Percentiles rank a stretch among this genome's conserved stretches.
phyloP scores from a whole-genome alignment of 2,888 invertebrate species.

The Conops quadrifasciatus region DNA sequence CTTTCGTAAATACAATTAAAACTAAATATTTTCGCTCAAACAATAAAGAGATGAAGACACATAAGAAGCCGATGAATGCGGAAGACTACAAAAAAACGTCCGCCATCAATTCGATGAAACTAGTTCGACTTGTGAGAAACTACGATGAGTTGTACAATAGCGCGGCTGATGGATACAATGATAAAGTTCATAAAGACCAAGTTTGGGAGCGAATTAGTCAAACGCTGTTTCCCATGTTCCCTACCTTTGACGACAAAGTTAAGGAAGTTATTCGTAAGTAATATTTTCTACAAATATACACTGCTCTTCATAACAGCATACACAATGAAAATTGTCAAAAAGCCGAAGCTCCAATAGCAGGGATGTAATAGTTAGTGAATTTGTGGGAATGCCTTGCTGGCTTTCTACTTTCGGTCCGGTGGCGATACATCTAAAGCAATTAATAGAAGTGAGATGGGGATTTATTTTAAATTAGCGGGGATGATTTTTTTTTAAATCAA shows the following conservation, averaged over 20 bases:
- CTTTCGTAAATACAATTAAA: neutral
- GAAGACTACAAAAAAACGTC: constrained; percentile 40
- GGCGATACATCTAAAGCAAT: too few relatives aligned
- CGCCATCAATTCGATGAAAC: constrained; percentile 41
- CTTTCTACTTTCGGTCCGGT: too few relatives aligned
- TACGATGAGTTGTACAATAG: constrained; percentile 45
- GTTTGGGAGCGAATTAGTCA: constrained; percentile 45
- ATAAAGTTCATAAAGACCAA: constrained; percentile 41
- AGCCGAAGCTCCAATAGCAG: too few relatives aligned
- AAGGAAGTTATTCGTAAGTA: constrained; percentile 44
- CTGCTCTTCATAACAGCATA: too few relatives aligned
- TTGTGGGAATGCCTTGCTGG: too few relatives aligned
- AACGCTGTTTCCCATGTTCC: constrained; percentile 42
- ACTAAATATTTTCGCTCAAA: neutral
- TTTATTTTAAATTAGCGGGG: too few relatives aligned
- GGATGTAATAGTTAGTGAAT: too few relatives aligned
- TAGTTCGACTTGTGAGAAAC: constrained; percentile 44
- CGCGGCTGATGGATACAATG: constrained; percentile 39
- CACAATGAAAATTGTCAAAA: too few relatives aligned
- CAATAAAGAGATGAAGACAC: neutral
- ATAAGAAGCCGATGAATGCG: neutral
- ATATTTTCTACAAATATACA: too few relatives aligned
- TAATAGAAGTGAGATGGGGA: too few relatives aligned
- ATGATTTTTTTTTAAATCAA: too few relatives aligned
- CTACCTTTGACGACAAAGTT: constrained; percentile 28